These are phyloP conservation scores for Oedothorax gibbosus DNA, from an alignment of 1,140 invertebrate species.

Conservation along the genomic window DNA sequence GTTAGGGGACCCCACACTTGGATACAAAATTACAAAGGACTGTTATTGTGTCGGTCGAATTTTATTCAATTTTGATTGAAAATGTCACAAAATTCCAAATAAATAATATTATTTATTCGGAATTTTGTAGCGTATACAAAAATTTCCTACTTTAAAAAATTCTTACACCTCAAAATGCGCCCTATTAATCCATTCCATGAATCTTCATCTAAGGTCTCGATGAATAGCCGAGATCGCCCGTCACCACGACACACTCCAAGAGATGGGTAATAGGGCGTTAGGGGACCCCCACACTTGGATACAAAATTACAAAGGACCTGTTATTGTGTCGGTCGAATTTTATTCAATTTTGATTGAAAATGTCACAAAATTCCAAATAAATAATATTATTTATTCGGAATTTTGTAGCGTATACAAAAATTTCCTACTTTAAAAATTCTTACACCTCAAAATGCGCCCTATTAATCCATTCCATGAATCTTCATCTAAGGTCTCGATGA, in stretches of 20 bases:
- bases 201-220: not conserved
- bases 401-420: no score
- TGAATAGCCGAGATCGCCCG: slow-evolving; percentile 10
- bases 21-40: slow-evolving; percentile 15
- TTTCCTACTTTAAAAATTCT: no score
- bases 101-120: no score
- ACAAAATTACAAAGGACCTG: slow-evolving; percentile 13
- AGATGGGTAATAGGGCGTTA: slow-evolving; percentile 24
- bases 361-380: no score
- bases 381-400: no score
- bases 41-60: not conserved
- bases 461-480: not conserved
- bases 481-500: not conserved
- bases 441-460: no score
- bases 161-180: no score
- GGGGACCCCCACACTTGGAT: not conserved
- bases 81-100: no score
- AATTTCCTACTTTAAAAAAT: no score
- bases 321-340: slow-evolving; percentile 9
- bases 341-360: not conserved
- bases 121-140: no score
- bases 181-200: not conserved
- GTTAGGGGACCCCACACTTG: slow-evolving; percentile 1
- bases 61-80: not conserved
- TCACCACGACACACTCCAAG: not conserved